phyloP scores from a whole-genome alignment of 1,140 invertebrate species.

The Rhynchophorus ferrugineus region DNA sequence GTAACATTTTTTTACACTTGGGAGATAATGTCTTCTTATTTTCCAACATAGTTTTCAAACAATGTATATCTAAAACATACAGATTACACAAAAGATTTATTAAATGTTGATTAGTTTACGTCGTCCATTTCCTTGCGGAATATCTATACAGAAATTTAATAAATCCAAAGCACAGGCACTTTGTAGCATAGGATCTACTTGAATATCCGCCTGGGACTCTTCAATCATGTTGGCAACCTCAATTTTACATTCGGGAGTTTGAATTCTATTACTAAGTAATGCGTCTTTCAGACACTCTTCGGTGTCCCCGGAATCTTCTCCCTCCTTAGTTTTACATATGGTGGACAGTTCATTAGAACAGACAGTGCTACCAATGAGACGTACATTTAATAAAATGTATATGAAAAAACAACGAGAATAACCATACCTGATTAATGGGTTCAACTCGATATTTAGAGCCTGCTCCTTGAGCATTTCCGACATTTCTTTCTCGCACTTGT shows the following conservation, averaged over 20 bases:
- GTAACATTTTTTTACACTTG: slow-evolving; percentile 72
- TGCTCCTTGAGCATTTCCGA: slow-evolving; percentile 74
- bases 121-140: slow-evolving; percentile 78
- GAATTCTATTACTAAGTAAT: slow-evolving; percentile 62
- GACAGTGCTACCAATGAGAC: slow-evolving; percentile 57
- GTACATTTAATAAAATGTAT: neutral
- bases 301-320: slow-evolving; percentile 51
- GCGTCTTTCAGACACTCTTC: slow-evolving; percentile 87
- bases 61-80: slow-evolving; percentile 62
- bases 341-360: slow-evolving; percentile 65
- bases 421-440: slow-evolving; percentile 65
- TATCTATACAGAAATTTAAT: slow-evolving; percentile 72
- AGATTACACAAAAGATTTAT: neutral
- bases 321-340: slow-evolving; percentile 49
- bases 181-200: slow-evolving; percentile 73
- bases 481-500: slow-evolving; percentile 76
- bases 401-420: neutral
- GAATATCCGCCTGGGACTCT: slow-evolving; percentile 72
- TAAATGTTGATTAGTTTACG: slow-evolving; percentile 47
- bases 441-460: slow-evolving; percentile 77
- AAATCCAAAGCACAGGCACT: slow-evolving; percentile 72
- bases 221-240: slow-evolving; percentile 79
- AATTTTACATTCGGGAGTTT: slow-evolving; percentile 61
- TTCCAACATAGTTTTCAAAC: slow-evolving; percentile 65
- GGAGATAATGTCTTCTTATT: slow-evolving; percentile 58